Percentiles rank a stretch among this genome's conserved stretches.
These are phyloP conservation scores for Tenthredo amoena DNA, from an alignment of 2,888 invertebrate genomes.

Conservation along the genomic window DNA sequence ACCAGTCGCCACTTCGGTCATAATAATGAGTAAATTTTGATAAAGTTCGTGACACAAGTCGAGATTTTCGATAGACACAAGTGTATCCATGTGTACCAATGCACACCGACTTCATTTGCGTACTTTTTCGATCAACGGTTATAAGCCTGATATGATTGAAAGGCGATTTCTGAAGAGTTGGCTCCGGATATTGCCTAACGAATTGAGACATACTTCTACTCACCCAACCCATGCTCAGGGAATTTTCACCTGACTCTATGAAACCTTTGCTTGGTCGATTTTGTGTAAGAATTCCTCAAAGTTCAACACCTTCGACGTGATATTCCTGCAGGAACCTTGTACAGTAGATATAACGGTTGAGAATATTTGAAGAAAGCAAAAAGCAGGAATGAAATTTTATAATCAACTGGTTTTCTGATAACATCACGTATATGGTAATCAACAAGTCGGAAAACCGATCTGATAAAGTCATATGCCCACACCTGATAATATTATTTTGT, in stretches of 20 bases:
- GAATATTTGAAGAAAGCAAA: not conserved
- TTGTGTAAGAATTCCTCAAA: slow-evolving; percentile 91
- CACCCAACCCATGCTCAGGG: slow-evolving; percentile 52
- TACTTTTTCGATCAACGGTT: slow-evolving; percentile 65
- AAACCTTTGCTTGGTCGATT: slow-evolving; percentile 90
- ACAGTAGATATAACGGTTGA: not conserved
- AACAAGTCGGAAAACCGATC: slow-evolving; percentile 61
- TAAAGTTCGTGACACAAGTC: slow-evolving; percentile 68
- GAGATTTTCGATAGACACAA: slow-evolving; percentile 72
- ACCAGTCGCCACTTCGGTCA: slow-evolving; percentile 79
- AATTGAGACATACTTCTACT: slow-evolving; percentile 54
- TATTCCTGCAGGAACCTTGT: slow-evolving; percentile 85
- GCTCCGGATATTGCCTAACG: slow-evolving; percentile 49
- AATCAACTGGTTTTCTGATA: not conserved
- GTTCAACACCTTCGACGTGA: slow-evolving; percentile 81
- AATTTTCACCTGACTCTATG: slow-evolving; percentile 64
- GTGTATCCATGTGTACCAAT: slow-evolving; percentile 79
- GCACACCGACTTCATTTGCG: slow-evolving; percentile 79
- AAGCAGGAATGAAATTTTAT: slow-evolving; percentile 55
- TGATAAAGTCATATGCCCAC: slow-evolving; percentile 90
- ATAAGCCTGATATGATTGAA: slow-evolving; percentile 53
- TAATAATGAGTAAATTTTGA: slow-evolving; percentile 80
- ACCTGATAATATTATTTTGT: slow-evolving; percentile 86
- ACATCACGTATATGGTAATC: not conserved
- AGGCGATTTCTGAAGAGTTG: slow-evolving; percentile 33